Evolutionary conservation across 2,797 vertebrate species (phyloP).

Genomic region (Lepus oiostolus): DNA sequence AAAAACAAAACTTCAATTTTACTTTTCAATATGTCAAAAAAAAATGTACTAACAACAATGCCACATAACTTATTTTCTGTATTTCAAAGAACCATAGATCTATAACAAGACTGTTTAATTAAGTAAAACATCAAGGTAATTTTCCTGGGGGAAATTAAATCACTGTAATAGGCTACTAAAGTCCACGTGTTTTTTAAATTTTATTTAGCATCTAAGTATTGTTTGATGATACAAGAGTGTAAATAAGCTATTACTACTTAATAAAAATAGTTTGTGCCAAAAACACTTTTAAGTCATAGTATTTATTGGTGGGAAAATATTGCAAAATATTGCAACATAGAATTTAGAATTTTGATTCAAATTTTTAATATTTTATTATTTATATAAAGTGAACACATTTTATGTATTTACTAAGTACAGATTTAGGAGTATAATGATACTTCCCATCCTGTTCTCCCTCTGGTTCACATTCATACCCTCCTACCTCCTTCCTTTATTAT

Average conservation of each 20-base stretch:
- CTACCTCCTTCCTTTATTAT: too few species aligned
- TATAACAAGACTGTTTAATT: background rate
- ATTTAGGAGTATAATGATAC: too few species aligned
- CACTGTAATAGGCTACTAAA: background rate
- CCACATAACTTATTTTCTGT: background rate
- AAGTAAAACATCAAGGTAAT: slow-evolving; percentile 16
- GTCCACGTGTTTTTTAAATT: slow-evolving; percentile 4
- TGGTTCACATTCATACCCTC: too few species aligned
- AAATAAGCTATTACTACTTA: slow-evolving; percentile 33
- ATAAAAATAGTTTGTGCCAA: background rate
- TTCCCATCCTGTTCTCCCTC: too few species aligned
- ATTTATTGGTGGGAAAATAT: background rate
- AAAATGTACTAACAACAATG: background rate
- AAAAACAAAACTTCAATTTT: background rate
- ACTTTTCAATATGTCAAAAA: slow-evolving; percentile 33
- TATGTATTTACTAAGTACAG: too few species aligned
- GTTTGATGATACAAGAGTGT: background rate
- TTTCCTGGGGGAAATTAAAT: slow-evolving; percentile 52
- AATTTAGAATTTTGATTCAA: background rate
- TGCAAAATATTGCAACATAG: background rate
- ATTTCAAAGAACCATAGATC: background rate
- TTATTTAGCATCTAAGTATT: background rate
- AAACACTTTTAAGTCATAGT: background rate
- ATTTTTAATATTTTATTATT: background rate
- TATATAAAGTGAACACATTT: too few species aligned